These are phyloP conservation scores for Lucilia sericata DNA, from an alignment of 1,140 invertebrate species.

Conservation along the genomic window DNA sequence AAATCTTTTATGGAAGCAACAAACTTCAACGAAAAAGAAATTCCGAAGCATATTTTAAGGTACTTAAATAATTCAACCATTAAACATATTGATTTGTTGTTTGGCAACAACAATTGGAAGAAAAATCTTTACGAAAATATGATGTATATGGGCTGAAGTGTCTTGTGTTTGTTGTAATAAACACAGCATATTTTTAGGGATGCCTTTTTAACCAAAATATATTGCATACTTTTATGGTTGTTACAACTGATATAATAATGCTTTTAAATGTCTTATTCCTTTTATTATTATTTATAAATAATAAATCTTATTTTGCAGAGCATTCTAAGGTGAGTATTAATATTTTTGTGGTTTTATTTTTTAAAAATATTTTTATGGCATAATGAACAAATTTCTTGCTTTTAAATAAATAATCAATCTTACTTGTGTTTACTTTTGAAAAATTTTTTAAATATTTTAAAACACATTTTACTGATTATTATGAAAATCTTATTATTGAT, in stretches of 20 bases:
- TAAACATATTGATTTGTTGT: background rate
- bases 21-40: background rate
- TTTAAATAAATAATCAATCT: background rate
- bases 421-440: no score
- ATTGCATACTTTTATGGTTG: constrained; percentile 31
- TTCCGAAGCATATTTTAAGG: constrained; percentile 28
- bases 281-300: background rate
- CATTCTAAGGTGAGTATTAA: background rate
- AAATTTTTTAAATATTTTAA: no score
- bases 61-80: constrained; percentile 15
- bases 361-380: background rate
- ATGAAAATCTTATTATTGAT: no score
- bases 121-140: background rate
- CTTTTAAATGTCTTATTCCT: constrained; percentile 9
- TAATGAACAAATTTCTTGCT: constrained; percentile 9
- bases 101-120: background rate
- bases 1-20: background rate
- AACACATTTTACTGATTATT: no score
- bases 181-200: background rate
- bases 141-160: no score
- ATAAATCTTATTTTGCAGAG: background rate
- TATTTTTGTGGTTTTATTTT: background rate
- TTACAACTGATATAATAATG: background rate
- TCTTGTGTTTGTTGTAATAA: background rate
- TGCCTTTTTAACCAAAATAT: background rate